Base-by-base conservation (phyloP, 2,888 invertebrate genomes). In the Ceriagrion tenellum region DNA sequence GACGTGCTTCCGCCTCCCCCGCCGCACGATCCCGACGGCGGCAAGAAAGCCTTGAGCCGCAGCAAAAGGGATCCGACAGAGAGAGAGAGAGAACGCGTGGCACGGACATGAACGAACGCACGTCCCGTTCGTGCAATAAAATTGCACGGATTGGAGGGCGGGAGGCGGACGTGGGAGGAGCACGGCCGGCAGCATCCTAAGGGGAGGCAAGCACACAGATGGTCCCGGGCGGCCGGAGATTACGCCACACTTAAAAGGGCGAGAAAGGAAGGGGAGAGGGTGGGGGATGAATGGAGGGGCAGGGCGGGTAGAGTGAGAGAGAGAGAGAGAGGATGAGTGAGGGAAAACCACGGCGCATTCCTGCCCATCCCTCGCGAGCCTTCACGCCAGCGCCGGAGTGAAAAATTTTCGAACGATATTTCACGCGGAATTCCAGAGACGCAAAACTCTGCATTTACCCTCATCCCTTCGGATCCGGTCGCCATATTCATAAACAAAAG, bases 401-500 rank as follows among this genome's bases (percentile, higher is more conserved):
- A 81, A 81, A 81, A 81, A 81, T 35, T 35, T 81, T 35, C 81
- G 81, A 81, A 81, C 81, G 81, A 81, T 81, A 81, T 81, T 81
- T 81, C 81, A 81, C 81, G 81, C 81, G 81, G 81, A 35, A 81
- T 81, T 35, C 81, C 81, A 81, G 81, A 81, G 81, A 35, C 81
- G 81, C 69, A n/a, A 59, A 69, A 69, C 69, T 69, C 69, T 12
- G 69, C 81, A 81, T 69, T 69, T 26, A 47, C 59, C 59, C 18
- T 20, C 59, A 1, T 59, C 81, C 81, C 81, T 23, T 35, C 81
- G 81, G 30, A 35, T 35, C 81, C 81, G 81, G 81, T 35, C 81
- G 81, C 81, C 35, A 81, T 81, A 30, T 81, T 81, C 81, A 81
- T 81, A 81, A 81, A 81, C 81, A 81, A 81, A 81, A 81, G 81